phyloP scores from a whole-genome alignment of 2,113 vertebrate genomes.

The Ornithorhynchus anatinus region DNA sequence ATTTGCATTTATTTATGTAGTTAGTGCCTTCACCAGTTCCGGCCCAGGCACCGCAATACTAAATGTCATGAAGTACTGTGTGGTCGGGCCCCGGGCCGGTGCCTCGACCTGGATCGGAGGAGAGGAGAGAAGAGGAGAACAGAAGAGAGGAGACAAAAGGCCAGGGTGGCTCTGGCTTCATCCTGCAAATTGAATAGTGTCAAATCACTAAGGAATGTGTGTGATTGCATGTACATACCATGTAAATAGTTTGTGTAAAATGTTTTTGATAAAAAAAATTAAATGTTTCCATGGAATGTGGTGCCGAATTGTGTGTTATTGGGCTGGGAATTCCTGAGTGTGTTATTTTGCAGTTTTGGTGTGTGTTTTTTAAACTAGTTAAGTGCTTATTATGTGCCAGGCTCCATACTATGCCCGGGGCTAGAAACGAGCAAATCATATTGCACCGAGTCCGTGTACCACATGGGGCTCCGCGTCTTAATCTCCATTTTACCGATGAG shows the following conservation, averaged over 20 bases:
- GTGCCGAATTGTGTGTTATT: too few relatives aligned
- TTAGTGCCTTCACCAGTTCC: neutral
- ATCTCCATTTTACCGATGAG: too few relatives aligned
- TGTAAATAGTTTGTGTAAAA: constrained; percentile 71
- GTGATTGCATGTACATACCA: constrained; percentile 48
- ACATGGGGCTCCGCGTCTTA: too few relatives aligned
- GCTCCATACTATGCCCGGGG: too few relatives aligned
- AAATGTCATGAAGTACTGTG: neutral
- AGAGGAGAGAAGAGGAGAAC: neutral
- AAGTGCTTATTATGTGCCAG: too few relatives aligned
- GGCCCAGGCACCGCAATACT: neutral
- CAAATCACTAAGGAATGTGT: constrained; percentile 50
- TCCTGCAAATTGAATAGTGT: constrained; percentile 1
- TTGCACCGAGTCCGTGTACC: too few relatives aligned
- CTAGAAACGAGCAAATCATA: too few relatives aligned
- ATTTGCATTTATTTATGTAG: constrained; percentile 53
- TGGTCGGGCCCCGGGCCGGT: neutral
- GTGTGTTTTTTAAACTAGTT: too few relatives aligned
- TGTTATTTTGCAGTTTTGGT: too few relatives aligned
- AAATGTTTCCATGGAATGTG: constrained; percentile 41
- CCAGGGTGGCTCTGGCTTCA: neutral
- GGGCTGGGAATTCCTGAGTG: too few relatives aligned
- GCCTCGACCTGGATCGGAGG: accelerated
- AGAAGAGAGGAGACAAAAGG: neutral
- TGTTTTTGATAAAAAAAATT: constrained; percentile 72